A percentile compares a stretch with the other conserved stretches of the same genome.
phyloP scores from a whole-genome alignment of 2,888 invertebrate genomes.

The Drosophila helvetica region DNA sequence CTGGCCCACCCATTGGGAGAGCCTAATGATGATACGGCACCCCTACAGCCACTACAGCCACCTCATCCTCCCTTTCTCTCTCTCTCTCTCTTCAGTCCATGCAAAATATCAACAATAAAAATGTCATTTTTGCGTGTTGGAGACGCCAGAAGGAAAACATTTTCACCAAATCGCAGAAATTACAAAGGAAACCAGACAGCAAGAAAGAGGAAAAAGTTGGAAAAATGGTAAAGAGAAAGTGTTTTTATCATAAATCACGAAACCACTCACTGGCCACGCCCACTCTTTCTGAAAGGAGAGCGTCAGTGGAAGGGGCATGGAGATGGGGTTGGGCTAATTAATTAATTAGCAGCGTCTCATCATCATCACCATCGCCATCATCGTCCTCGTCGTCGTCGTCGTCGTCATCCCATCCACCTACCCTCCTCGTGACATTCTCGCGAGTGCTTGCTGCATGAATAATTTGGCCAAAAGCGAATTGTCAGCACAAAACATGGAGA shows the following conservation, averaged over 20 bases:
- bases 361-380: slow-evolving; percentile 19
- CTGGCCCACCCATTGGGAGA: slow-evolving; percentile 21
- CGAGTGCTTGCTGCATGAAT: background rate
- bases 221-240: slow-evolving; percentile 11
- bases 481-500: slow-evolving; percentile 67
- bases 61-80: no score
- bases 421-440: background rate
- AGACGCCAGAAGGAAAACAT: slow-evolving; percentile 17
- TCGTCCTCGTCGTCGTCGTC: slow-evolving; percentile 11
- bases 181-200: slow-evolving; percentile 18
- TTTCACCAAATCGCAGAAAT: slow-evolving; percentile 38
- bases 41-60: no score
- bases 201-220: slow-evolving; percentile 9
- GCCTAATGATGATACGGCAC: slow-evolving; percentile 38
- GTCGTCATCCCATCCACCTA: background rate
- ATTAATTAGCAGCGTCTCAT: slow-evolving; percentile 65
- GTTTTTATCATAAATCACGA: slow-evolving; percentile 60
- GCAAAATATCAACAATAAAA: slow-evolving; percentile 56
- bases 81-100: slow-evolving; percentile 6
- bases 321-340: slow-evolving; percentile 47
- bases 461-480: slow-evolving; percentile 52
- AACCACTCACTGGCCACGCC: slow-evolving; percentile 45
- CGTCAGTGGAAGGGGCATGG: no score
- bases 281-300: background rate
- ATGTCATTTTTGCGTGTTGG: slow-evolving; percentile 65